Evolutionary conservation across 1,140 invertebrate genomes (phyloP), one percentile per base, ranked within the genome.

Genomic region (Anthonomus grandis): DNA sequence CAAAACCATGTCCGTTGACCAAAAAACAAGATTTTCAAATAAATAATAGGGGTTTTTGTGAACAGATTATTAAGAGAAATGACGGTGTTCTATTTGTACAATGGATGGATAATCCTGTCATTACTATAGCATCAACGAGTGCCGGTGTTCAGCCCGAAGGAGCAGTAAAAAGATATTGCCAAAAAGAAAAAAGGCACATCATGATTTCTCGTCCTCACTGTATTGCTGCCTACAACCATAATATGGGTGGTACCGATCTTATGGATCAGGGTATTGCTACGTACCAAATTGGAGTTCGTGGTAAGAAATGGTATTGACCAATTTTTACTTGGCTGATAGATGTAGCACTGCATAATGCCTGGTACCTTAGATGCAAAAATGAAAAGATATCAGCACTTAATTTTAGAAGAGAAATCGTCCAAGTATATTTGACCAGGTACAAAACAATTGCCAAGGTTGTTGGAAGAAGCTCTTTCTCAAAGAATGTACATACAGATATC

Each of bases 281-380:
- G 13, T 70, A 74, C 58, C 48, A 69, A 48, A 64, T 74, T 31
- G 18, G 19, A 5, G 69, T 74, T 38, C 38, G 70, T 4, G 47
- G 60, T 24, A 71, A 72, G 59, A 73, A 70, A 58, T 73, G 69
- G 71, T 74, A 67, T 55, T 74, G 66, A 66, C 59, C 61, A 12
- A 45, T 72, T 22, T 62, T 72, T 50, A 64, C 64, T 36, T 69
- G 62, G 59, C 49, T 67, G 22, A 18, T 74, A 17, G 67, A 71
- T 62, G 64, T 60, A 36, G 37, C 48, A n/a, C n/a, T n/a, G n/a
- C n/a, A n/a, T n/a, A n/a, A n/a, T n/a, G n/a, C n/a, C n/a, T n/a
- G n/a, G n/a, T n/a, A n/a, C n/a, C n/a, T n/a, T n/a, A n/a, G n/a
- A n/a, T n/a, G n/a, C n/a, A n/a, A n/a, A n/a, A n/a, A n/a, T n/a